Base-by-base conservation (phyloP, 2,797 vertebrate genomes). In the Synanceia verrucosa region DNA sequence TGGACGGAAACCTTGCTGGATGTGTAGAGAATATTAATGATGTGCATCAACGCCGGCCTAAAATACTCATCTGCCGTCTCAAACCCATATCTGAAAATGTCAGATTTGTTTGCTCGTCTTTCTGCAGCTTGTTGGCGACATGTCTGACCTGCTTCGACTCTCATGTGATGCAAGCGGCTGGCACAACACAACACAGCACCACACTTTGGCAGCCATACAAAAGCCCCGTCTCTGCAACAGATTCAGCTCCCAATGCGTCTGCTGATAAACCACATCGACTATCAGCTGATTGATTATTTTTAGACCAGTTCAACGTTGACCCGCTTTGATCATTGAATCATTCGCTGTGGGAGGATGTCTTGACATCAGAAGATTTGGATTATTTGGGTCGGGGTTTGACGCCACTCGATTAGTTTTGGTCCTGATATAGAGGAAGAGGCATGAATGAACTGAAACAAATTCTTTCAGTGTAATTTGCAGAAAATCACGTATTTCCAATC, bases 251-350 rank as follows among this genome's bases (percentile, higher is more conserved):
- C 55, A 36, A 34, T 70, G 37, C 66, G 26, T 70, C 28, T 19
- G 21, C 2, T 55, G 39, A 41, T 43, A 52, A 65, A 68, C 56
- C 1, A 16, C 34, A 57, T 85, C 78, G 31, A 46, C 47, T 31
- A 19, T 88, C 85, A 84, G 81, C 78, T 84, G 81, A 89, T 79
- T 80, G 52, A n/a, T n/a, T n/a, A n/a, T n/a, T n/a, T n/a, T n/a
- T 39, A 33, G 41, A 75, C 68, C 8, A 39, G 34, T 18, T 43
- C 65, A 69, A 48, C 47, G 55, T 56, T 76, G 71, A 60, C 60
- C 66, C 31, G 65, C 60, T 53, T 14, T 48, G 18, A n/a, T 59
- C 65, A 36, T 79, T 76, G 57, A 77, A 53, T 65, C 19, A 12
- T 4, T 78, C 14, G 3, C 43, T 57, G 9, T 55, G 61, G 64